Evolutionary conservation across 2,797 vertebrate genomes (phyloP), one percentile per base, ranked within the genome.

Genomic region (Scleropages formosus): DNA sequence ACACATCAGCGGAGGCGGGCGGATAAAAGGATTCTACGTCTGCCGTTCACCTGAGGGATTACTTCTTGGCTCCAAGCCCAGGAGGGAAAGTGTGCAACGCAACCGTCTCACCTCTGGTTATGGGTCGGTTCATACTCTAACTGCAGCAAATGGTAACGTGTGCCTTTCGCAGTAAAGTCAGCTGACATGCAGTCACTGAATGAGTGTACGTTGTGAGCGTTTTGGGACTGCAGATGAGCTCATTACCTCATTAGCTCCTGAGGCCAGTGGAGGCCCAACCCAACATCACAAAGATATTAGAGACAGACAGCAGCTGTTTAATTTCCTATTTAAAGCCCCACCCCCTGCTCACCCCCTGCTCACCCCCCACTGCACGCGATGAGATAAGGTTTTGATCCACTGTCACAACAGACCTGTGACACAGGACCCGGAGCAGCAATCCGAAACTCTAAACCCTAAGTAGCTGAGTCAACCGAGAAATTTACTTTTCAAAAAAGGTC

Each of bases 321-420:
- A 15, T 67, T 46, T 47, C 39, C 20, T 12, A 46, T 20, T 66
- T 3, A 74, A 71, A 8, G 18, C 8, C 44, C 11, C 18, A 7
- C 72, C 27, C 9, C 46, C 46, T 16, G 13, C 64, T 4, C 31
- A 44, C 13, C 59, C 20, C 75, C 20, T 27, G 10, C 8, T 8
- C 63, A 49, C 12, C 46, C 71, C 24, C 26, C 62, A 53, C 18
- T 74, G 73, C 81, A 80, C 73, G 77, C 64, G 66, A 80, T 76
- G 78, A 76, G 79, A 83, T 76, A 78, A 75, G 51, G 82, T 79
- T 82, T 82, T 74, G 77, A 64, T 75, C 80, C 78, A 75, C 77
- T 70, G 59, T 24, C 16, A 62, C 74, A 78, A 72, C 77, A 78
- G 80, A 81, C 12, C 4, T 6, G 31, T 13, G 79, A 72, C 78